Conservation (phyloP, 1,140 invertebrate genomes). For the Dendroctonus valens region DNA sequence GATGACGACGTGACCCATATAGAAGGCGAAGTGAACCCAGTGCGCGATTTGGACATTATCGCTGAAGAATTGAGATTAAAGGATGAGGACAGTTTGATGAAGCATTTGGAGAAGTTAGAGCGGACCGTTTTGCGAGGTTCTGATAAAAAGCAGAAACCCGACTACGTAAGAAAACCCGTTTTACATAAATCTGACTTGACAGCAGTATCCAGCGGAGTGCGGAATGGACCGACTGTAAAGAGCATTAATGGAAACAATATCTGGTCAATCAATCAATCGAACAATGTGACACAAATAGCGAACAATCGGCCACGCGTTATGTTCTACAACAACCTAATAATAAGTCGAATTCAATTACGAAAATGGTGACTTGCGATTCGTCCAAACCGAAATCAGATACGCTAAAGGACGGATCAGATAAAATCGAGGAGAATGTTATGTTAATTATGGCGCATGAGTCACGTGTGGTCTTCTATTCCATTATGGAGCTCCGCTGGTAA, state of each 20-base stretch:
- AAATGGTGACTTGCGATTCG: constrained; percentile 22
- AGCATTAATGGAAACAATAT: too few species aligned
- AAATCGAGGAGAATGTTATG: constrained; percentile 16
- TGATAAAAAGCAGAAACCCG: constrained; percentile 96
- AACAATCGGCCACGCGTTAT: constrained; percentile 18
- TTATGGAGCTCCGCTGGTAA: constrained; percentile 10
- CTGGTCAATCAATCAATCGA: constrained; percentile 12
- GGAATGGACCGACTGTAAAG: too few species aligned
- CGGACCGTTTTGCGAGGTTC: constrained; percentile 80
- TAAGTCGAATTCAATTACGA: constrained; percentile 25
- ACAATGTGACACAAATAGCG: constrained; percentile 24
- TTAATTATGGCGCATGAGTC: constrained; percentile 24
- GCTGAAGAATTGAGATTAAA: constrained; percentile 93
- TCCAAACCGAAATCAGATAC: constrained; percentile 8
- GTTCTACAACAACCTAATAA: constrained; percentile 14
- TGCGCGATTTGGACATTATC: constrained; percentile 96
- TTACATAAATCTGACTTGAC: too few species aligned
- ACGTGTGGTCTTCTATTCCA: constrained; percentile 24
- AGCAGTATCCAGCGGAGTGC: too few species aligned
- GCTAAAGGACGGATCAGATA: constrained; percentile 10
- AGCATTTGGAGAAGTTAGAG: constrained; percentile 84
- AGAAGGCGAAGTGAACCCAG: constrained; percentile 97
- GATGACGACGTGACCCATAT: constrained; percentile 98
- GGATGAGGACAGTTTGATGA: constrained; percentile 83
- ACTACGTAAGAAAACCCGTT: constrained; percentile 74